Conservation (phyloP, 2,888 invertebrate genomes). For the Julus scandinavius region DNA sequence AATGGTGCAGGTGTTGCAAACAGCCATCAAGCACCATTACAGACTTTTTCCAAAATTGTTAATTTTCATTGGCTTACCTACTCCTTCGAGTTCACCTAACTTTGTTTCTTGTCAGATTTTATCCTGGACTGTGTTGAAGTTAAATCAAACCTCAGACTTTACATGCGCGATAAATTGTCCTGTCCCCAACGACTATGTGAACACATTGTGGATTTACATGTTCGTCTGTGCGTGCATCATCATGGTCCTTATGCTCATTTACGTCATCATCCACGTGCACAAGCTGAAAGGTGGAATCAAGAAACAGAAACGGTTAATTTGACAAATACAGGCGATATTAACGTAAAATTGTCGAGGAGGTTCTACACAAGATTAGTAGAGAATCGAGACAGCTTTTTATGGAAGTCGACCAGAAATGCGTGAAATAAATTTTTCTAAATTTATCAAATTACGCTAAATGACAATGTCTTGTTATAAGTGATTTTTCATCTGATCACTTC, state of each 20-base stretch:
- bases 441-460: too few relatives aligned
- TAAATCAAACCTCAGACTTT: not conserved
- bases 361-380: not conserved
- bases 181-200: conserved; percentile 1
- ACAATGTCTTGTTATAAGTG: too few relatives aligned
- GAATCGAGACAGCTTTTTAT: conserved; percentile 11
- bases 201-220: conserved; percentile 50
- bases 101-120: conserved; percentile 20
- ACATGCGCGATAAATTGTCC: not conserved
- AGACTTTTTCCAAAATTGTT: not conserved
- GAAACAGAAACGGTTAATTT: conserved; percentile 51
- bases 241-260: conserved; percentile 42
- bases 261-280: conserved; percentile 16
- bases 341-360: not conserved
- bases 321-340: not conserved
- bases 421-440: not conserved
- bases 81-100: not conserved
- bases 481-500: not conserved
- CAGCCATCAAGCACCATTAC: too few relatives aligned
- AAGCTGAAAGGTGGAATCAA: not conserved
- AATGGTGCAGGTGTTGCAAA: too few relatives aligned
- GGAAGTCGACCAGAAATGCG: not conserved
- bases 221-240: conserved; percentile 39
- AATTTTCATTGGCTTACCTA: not conserved
- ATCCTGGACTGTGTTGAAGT: not conserved